These are phyloP conservation scores for Semicossyphus pulcher DNA, from an alignment of 2,113 vertebrate species.

Conservation along the genomic window DNA sequence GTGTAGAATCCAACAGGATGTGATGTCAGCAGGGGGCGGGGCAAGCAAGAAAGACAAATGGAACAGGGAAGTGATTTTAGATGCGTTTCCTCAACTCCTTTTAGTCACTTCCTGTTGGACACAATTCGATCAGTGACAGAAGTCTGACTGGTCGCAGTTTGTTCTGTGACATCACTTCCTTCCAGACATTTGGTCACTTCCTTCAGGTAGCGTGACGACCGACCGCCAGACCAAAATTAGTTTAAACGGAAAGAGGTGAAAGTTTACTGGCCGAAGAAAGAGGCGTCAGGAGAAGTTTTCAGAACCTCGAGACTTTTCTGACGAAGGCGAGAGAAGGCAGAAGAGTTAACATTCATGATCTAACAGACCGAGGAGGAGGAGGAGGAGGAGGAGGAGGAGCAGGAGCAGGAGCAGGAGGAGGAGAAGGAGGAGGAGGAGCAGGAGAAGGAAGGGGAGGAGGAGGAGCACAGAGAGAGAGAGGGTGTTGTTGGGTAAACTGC, in stretches of 20 bases:
- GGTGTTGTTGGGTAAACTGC: conserved; percentile 1
- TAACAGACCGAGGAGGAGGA: background rate
- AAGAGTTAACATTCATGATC: conserved; percentile 18
- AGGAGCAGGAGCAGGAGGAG: background rate
- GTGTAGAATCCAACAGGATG: conserved; percentile 21
- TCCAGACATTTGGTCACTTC: background rate
- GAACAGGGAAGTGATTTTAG: too few relatives aligned
- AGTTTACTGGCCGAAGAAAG: too few relatives aligned
- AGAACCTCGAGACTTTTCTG: background rate
- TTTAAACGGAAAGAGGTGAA: too few relatives aligned
- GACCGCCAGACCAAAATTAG: too few relatives aligned
- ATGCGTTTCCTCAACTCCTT: too few relatives aligned
- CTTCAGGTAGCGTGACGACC: too few relatives aligned
- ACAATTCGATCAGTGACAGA: too few relatives aligned
- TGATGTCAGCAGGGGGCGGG: conserved; percentile 31
- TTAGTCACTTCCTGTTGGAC: too few relatives aligned
- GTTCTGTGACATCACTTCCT: conserved; percentile 7
- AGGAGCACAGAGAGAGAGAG: background rate
- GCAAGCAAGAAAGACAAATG: background rate
- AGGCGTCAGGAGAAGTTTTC: too few relatives aligned
- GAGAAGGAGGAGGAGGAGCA: background rate
- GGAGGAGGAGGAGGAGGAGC: background rate
- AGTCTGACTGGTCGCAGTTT: too few relatives aligned
- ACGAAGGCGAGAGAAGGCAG: conserved; percentile 13
- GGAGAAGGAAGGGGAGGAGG: background rate